These are phyloP conservation scores for Paracentrotus lividus DNA, from an alignment of 53 echinoderm and acorn worm species.

Conservation along the genomic window DNA sequence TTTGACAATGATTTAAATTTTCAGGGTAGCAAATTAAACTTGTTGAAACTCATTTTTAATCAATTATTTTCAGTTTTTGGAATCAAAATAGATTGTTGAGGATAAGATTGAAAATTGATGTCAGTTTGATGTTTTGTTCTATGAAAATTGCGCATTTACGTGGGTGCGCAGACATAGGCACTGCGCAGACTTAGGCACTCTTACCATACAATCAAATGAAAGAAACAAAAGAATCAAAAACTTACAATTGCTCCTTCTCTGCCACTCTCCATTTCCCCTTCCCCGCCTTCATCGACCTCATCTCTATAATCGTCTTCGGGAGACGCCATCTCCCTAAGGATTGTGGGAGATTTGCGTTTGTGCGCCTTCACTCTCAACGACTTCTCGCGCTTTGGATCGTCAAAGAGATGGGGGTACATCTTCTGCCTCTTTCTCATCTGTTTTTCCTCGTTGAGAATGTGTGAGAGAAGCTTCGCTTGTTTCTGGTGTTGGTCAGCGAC, in stretches of 20 bases:
- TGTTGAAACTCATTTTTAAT: too few species aligned
- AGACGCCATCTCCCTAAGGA: constrained; percentile 56
- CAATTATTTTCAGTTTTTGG: too few species aligned
- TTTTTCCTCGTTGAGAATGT: constrained; percentile 88
- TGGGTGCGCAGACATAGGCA: too few species aligned
- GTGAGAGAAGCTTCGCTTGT: constrained; percentile 87
- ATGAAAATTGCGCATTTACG: too few species aligned
- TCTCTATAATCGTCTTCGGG: constrained; percentile 52
- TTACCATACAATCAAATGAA: too few species aligned
- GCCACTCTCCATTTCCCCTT: constrained; percentile 23
- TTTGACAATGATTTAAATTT: too few species aligned
- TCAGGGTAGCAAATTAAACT: too few species aligned
- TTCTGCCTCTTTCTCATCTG: constrained; percentile 95
- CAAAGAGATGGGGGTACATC: constrained; percentile 94
- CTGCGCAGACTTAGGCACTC: too few species aligned
- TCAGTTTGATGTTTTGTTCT: too few species aligned
- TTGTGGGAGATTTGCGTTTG: constrained; percentile 71
- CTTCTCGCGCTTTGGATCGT: constrained; percentile 84
- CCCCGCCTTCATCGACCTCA: neutral
- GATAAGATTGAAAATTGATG: too few species aligned
- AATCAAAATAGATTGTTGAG: too few species aligned
- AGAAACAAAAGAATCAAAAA: neutral
- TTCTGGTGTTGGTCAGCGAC: constrained; percentile 85
- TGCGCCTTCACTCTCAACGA: constrained; percentile 75
- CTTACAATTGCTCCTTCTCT: constrained; percentile 52